Base-by-base conservation (phyloP, 1,140 invertebrate species). In the Drosophila yakuba region DNA sequence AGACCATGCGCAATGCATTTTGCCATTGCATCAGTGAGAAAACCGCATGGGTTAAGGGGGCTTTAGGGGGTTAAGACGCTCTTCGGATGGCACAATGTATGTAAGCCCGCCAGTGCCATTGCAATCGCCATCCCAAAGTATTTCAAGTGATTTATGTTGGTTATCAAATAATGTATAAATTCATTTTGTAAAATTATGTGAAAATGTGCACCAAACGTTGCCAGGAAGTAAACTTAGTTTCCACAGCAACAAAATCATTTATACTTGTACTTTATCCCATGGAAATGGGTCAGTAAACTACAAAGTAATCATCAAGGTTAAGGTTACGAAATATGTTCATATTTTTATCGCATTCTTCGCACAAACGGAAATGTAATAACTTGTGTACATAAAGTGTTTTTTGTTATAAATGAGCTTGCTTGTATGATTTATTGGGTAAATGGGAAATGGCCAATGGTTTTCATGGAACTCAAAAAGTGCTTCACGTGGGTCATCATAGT, bases 1-100 rank as follows among this genome's bases (percentile, higher is more conserved):
- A 68, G 54, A 77, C 25, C 75, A 82, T 82, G 81, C 78, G 82
- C 82, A 80, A 78, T 83, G 83, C 83, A 81, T 78, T 83, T 86
- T 69, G 68, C 52, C 47, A 58, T 81, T 86, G 82, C 83, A 86
- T 82, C 82, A 85, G 74, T 82, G 63, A 52, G 43, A 45, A 20
- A 45, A 68, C 47, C 55, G 43, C 43, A 61, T 36, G 36, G 52
- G 28, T 38, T 41, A 47, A 47, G 14, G 28, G 32, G 55, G 6
- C 10, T 4, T 32, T 8, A 7, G 10, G n/a, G 28, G 25, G 14
- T 32, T 50, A 17, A 17, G n/a, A 10, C 7, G 32, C 35, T 35
- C 6, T 17, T 35, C 8, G 28, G 4, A 8, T 52, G 50, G 60
- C 28, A 83, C 80, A 82, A 82, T 83, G 80, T 50, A 67, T 72